Evolutionary conservation across 2,797 vertebrate species (phyloP).

Genomic region (Pangasius krempfi): DNA sequence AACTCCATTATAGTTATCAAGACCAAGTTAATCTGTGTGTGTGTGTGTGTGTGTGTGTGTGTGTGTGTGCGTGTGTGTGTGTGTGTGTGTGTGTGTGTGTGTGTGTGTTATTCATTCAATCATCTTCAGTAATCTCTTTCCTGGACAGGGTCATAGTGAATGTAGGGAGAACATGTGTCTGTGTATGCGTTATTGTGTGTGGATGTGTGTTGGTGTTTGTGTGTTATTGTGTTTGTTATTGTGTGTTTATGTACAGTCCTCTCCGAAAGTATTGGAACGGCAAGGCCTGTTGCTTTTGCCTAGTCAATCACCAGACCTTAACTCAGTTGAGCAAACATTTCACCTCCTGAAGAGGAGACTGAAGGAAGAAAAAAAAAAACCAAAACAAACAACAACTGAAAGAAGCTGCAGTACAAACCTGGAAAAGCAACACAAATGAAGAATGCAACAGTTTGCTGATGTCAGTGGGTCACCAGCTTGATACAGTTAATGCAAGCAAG

Average conservation of each 20-base stretch:
- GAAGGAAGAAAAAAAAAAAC: too few relatives aligned
- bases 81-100: constrained; percentile 21
- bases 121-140: neutral
- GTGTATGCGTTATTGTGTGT: neutral
- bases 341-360: too few relatives aligned
- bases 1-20: constrained; percentile 18
- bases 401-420: too few relatives aligned
- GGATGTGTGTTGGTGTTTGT: neutral
- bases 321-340: too few relatives aligned
- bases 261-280: neutral
- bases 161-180: neutral
- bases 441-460: too few relatives aligned
- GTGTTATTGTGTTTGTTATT: neutral
- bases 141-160: neutral
- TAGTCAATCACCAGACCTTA: neutral
- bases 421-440: too few relatives aligned
- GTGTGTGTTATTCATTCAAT: neutral
- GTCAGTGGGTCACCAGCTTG: too few relatives aligned
- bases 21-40: neutral
- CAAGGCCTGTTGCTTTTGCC: neutral
- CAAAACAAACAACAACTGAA: too few relatives aligned
- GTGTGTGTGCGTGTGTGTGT: neutral
- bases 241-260: neutral
- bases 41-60: constrained; percentile 31
- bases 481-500: too few relatives aligned